Base-by-base conservation (phyloP, 2,113 vertebrate genomes). In the Collichthys lucidus region DNA sequence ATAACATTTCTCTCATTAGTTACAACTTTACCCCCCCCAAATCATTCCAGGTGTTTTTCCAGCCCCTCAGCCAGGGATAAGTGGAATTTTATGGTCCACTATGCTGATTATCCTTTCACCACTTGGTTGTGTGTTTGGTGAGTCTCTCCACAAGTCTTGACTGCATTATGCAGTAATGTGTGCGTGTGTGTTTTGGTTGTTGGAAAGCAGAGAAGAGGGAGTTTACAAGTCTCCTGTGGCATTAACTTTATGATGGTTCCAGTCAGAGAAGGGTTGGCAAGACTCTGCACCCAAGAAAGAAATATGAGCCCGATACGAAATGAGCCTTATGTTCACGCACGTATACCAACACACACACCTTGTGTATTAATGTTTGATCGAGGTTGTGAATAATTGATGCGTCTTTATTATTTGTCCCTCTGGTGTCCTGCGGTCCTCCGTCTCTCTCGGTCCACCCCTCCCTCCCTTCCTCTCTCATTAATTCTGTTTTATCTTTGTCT, bases 341-440 rank as follows among this genome's bases (percentile, higher is more conserved):
- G 46, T 59, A 69, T 66, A 61, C 44, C 35, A 8, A 78, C 40
- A 59, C 62, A 88, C 46, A 40, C 66, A 80, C 62, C 56, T 72
- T 76, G 31, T 75, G 79, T 88, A 90, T 91, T 74, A 86, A 85
- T 87, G 87, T 92, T 90, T 92, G 88, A 93, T 89, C 26, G 69
- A 66, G 72, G 57, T 72, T 67, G 59, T 93, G 86, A 93, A 93
- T 93, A 89, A 92, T 94, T 89, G 42, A 94, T 92, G 60, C 15
- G 3, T 80, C 68, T 92, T 90, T 83, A 87, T 91, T 88, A 91
- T 92, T 89, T 88, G 89, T 84, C 85, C 85, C 75, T 78, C 71
- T 85, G 60, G 88, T 86, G 82, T 86, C 86, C 85, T 76, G 74
- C 66, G 77, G 79, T 74, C 69, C 71, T 71, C 31, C 60, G 40